Evolutionary conservation across 2,113 vertebrate genomes (phyloP).

Genomic region (Picathartes gymnocephalus): DNA sequence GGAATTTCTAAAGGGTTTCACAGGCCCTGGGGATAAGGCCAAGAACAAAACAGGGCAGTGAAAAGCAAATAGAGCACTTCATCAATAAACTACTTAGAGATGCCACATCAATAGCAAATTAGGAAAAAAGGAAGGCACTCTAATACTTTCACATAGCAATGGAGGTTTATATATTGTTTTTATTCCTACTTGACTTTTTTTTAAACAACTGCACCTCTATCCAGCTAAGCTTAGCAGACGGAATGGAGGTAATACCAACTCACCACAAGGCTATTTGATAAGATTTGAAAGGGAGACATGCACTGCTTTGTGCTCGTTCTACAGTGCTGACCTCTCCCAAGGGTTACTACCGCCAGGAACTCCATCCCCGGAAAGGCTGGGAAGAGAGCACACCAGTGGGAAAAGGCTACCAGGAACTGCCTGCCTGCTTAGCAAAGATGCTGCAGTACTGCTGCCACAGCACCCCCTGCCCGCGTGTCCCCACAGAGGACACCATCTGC

Average conservation of each 20-base stretch:
- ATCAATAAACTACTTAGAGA: constrained; percentile 60
- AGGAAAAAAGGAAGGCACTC: constrained; percentile 43
- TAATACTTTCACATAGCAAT: constrained; percentile 26
- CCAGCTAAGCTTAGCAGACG: not conserved
- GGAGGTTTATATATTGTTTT: constrained; percentile 23
- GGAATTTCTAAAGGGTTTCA: constrained; percentile 59
- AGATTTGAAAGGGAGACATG: not conserved
- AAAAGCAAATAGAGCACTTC: constrained; percentile 61
- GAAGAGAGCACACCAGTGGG: not conserved
- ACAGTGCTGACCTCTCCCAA: not conserved
- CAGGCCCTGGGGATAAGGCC: constrained; percentile 52
- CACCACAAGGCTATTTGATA: not conserved
- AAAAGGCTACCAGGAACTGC: not conserved
- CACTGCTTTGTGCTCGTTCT: not conserved
- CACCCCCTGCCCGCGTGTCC: not conserved
- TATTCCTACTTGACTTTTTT: constrained; percentile 51
- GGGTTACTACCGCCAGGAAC: not conserved
- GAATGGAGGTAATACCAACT: not conserved
- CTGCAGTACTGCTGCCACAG: not conserved
- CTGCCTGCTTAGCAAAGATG: not conserved
- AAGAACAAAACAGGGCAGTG: constrained; percentile 59
- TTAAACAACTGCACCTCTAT: not conserved
- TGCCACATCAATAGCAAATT: constrained; percentile 58
- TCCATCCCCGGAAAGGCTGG: not conserved
- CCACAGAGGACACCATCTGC: not conserved